phyloP scores from a whole-genome alignment of 2,113 vertebrate genomes.

The Mobula hypostoma region DNA sequence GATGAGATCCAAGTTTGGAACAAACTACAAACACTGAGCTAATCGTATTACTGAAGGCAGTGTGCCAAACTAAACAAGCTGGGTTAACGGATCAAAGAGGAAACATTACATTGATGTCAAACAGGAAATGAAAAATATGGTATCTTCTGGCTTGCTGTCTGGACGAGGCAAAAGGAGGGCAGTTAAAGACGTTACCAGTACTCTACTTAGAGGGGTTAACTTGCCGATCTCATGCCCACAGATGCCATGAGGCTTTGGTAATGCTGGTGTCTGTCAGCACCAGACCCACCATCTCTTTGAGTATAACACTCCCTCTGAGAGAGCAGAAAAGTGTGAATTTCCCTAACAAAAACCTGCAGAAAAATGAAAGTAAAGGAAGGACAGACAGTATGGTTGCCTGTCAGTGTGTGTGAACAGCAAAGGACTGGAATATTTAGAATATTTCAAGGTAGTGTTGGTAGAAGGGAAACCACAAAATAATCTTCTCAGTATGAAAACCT shows the following conservation, averaged over 20 bases:
- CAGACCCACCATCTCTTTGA: neutral
- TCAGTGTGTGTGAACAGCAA: neutral
- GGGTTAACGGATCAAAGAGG: neutral
- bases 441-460: no score
- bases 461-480: neutral
- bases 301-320: neutral
- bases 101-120: neutral
- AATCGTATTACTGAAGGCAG: conserved; percentile 2
- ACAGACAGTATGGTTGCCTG: neutral
- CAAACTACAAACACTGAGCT: neutral
- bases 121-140: neutral
- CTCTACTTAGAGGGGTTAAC: neutral
- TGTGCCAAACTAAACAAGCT: conserved; percentile 9
- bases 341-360: neutral
- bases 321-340: neutral
- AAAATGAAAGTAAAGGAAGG: neutral
- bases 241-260: neutral
- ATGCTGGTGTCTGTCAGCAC: neutral
- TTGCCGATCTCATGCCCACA: neutral
- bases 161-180: neutral
- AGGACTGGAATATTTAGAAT: neutral
- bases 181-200: neutral
- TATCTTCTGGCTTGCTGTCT: neutral
- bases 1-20: conserved; percentile 14
- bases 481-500: neutral